These are phyloP conservation scores for Himalopsyche kuldschensis DNA, from an alignment of 2,888 invertebrate species.

Conservation along the genomic window DNA sequence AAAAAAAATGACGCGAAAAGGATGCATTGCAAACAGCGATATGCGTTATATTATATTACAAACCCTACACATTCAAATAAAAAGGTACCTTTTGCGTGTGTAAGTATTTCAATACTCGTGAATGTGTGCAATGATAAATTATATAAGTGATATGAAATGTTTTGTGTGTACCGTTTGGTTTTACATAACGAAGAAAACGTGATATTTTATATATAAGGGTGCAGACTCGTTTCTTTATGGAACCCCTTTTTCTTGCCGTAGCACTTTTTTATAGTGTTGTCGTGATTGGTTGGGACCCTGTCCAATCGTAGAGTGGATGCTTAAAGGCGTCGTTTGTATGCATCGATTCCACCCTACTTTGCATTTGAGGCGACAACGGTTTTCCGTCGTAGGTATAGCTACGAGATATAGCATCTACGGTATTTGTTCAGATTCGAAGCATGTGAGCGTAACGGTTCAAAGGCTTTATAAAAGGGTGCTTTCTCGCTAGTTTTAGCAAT, in stretches of 20 bases:
- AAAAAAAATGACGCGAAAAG: conserved; percentile 27
- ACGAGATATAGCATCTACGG: background rate
- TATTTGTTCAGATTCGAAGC: background rate
- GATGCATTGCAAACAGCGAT: conserved; percentile 30
- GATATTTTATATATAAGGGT: conserved; percentile 27
- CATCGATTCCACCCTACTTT: conserved; percentile 40
- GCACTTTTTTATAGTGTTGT: conserved; percentile 30
- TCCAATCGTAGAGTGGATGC: conserved; percentile 31
- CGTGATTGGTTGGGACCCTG: conserved; percentile 34
- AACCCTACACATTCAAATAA: conserved; percentile 15
- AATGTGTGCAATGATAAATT: background rate
- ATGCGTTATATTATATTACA: conserved; percentile 21
- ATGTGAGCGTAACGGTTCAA: background rate
- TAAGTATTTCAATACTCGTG: background rate
- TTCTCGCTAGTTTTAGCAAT: no score
- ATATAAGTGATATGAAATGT: background rate
- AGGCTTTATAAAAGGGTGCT: background rate
- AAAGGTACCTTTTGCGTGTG: background rate
- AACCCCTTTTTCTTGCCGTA: conserved; percentile 34
- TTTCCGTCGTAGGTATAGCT: conserved; percentile 14
- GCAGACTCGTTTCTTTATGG: conserved; percentile 32
- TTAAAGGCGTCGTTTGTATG: conserved; percentile 37
- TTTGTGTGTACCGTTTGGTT: background rate
- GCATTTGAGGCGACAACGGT: conserved; percentile 39
- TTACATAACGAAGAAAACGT: conserved; percentile 32